phyloP scores from a whole-genome alignment of 2,888 invertebrate species.

The Brassicogethes aeneus region DNA sequence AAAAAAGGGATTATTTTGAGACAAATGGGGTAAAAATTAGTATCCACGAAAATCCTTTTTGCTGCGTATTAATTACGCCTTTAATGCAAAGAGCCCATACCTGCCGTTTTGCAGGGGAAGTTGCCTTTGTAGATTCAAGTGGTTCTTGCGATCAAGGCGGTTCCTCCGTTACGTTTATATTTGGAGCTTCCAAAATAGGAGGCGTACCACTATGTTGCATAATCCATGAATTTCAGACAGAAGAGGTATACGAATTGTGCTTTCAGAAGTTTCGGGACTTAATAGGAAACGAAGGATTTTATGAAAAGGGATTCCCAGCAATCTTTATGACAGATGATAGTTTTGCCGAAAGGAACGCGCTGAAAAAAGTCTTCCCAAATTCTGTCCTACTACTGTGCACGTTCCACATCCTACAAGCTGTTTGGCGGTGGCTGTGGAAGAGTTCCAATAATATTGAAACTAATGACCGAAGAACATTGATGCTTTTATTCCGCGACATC shows the following conservation, averaged over 20 bases:
- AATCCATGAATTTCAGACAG: background rate
- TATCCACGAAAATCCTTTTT: background rate
- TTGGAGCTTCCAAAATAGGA: slow-evolving; percentile 8
- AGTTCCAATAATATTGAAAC: slow-evolving; percentile 3
- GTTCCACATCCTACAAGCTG: slow-evolving; percentile 12
- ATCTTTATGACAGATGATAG: slow-evolving; percentile 13
- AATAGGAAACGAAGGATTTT: slow-evolving; percentile 3
- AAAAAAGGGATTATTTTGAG: too few relatives aligned
- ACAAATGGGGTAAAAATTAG: too few relatives aligned
- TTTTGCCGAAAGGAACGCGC: slow-evolving; percentile 11
- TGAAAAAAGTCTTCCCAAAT: slow-evolving; percentile 10
- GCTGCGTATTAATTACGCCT: background rate
- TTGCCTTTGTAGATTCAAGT: slow-evolving; percentile 6
- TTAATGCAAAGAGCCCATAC: background rate
- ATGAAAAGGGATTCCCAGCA: slow-evolving; percentile 3
- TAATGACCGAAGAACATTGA: background rate
- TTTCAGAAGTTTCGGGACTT: slow-evolving; percentile 1
- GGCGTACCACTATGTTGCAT: slow-evolving; percentile 6
- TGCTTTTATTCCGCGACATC: slow-evolving; percentile 5
- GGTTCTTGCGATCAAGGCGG: slow-evolving; percentile 10
- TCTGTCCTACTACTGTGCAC: slow-evolving; percentile 10
- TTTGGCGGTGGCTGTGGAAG: slow-evolving; percentile 14
- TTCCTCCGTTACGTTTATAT: slow-evolving; percentile 9
- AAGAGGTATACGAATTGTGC: background rate
- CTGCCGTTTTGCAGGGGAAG: background rate